Evolutionary conservation across 2,113 vertebrate genomes (phyloP), one percentile per base, ranked within the genome.

Genomic region (Rostratula benghalensis): DNA sequence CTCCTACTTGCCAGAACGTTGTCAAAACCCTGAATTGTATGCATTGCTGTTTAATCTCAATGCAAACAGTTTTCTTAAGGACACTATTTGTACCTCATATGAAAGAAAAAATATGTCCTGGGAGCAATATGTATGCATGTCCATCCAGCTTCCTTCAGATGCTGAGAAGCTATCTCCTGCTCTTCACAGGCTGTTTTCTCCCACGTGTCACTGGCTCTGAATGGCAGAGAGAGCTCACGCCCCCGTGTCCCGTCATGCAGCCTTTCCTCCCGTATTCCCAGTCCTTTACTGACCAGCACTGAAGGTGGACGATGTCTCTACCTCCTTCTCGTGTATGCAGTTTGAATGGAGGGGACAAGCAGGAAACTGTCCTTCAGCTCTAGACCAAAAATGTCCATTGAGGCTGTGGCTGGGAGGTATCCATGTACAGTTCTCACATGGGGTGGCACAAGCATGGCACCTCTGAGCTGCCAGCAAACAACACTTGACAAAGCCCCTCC

Each of bases 191-290:
- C 27, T 46, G 30, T n/a, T 78, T 63, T 12, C 51, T 37, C 28
- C 46, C 61, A 46, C 11, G 0, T 9, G 6, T 17, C 51, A 22
- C n/a, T 7, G n/a, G 16, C 39, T 25, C 59, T 48, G 64, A 35
- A 13, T 4, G 8, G 41, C 51, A 79, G 61, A 60, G 48, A 15
- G 25, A 61, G 12, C 45, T 69, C 48, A 28, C 27, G 27, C 3
- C 35, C 16, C 21, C 8, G 0, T 23, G 31, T 37, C 25, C 46
- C 7, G 0, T 15, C n/a, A 25, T 8, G 54, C 69, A 67, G 64
- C 22, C 22, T 64, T 59, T 86, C 27, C 30, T 75, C 24, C 27
- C 31, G 17, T 10, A 1, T 4, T 37, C 33, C 13, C 8, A 12
- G 24, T 35, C 41, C 53, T 60, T 30, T 31, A 13, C 18, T n/a